Conservation (phyloP, 2,888 invertebrate genomes). For the Cinara cedri region DNA sequence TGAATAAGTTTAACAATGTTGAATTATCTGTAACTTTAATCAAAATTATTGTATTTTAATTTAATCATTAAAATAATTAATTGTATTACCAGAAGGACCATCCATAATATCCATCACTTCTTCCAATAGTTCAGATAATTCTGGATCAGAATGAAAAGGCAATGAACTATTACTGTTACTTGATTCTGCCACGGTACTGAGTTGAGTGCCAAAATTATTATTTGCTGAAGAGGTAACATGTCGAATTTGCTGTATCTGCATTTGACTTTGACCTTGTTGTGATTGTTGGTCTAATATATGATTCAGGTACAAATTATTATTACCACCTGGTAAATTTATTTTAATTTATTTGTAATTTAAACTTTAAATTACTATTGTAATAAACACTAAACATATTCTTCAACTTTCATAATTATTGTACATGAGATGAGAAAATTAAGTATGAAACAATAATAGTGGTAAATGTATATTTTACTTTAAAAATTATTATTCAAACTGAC, state of each 20-base stretch:
- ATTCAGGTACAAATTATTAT: conserved; percentile 43
- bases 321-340: background rate
- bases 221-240: conserved; percentile 32
- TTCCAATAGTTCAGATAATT: conserved; percentile 83
- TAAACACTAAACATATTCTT: too few relatives aligned
- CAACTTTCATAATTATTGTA: too few relatives aligned
- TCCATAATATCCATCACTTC: conserved; percentile 82
- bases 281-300: conserved; percentile 44
- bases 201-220: background rate
- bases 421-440: too few relatives aligned
- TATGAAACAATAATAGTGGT: too few relatives aligned
- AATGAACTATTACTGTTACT: conserved; percentile 32
- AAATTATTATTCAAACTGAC: too few relatives aligned
- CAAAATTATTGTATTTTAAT: background rate
- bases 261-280: conserved; percentile 20
- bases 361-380: too few relatives aligned
- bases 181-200: conserved; percentile 14
- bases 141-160: conserved; percentile 68
- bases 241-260: conserved; percentile 29
- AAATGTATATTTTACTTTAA: too few relatives aligned
- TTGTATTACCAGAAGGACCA: conserved; percentile 61
- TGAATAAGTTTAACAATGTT: conserved; percentile 38
- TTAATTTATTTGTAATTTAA: too few relatives aligned
- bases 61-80: background rate
- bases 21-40: conserved; percentile 42